Base-by-base conservation (phyloP, 2,888 invertebrate species). In the Acleris emargana region DNA sequence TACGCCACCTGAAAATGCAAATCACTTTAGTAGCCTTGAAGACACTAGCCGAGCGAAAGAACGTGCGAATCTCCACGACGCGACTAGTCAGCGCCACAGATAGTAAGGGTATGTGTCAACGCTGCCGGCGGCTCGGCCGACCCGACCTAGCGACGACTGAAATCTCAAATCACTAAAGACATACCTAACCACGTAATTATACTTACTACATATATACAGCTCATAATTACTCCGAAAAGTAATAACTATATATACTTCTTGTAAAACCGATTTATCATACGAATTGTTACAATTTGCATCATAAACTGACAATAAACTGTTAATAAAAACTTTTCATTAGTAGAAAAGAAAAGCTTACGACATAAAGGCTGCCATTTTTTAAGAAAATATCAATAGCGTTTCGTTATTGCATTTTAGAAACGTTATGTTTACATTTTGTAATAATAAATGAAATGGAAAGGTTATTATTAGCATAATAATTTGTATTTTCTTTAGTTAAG, bases 331-430 rank as follows among this genome's bases (percentile, higher is more conserved):
- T 87, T 89, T 89, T 88, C 86, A 83, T 79, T 74, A 73, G 47
- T 69, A 79, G 74, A 89, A 87, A 88, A 87, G 88, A 89, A 90
- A 88, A 90, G 90, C 91, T 90, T 91, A 91, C 90, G 91, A 91
- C 89, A 89, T 89, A 80, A 79, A 88, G 89, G 90, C 91, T 91
- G 91, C 91, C 91, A 92, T 92, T 90, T 91, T 87, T 87, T 79
- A 72, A 68, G 73, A 63, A 68, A 67, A 67, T 62, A 67, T 67
- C 66, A 66, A 66, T 66, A 66, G 45, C 66, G 66, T 66, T 66
- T 66, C 66, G 66, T 66, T 66, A 57, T 52, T 25, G 60, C 66
- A 57, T 61, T 55, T 47, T 47, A 13, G 32, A 45, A 51, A 61
- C 66, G 66, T 66, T 66, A 38, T 60, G 55, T 57, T 61, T 61